phyloP scores from a whole-genome alignment of 2,797 vertebrate species.

The Girardinus metallicus region DNA sequence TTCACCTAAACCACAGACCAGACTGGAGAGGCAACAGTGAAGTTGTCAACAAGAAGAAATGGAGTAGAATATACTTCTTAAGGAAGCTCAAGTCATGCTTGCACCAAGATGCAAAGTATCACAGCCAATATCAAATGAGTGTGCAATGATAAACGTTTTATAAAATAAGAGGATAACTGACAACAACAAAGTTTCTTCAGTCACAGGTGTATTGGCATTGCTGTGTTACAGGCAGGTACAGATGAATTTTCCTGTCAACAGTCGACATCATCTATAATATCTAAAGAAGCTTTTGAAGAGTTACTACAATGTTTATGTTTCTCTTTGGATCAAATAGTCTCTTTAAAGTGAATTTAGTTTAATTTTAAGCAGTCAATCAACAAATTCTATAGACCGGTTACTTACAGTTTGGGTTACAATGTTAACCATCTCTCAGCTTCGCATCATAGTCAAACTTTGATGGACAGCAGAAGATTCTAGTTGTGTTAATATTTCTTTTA shows the following conservation, averaged over 20 bases:
- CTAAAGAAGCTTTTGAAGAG: background rate
- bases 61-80: background rate
- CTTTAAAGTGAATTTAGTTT: background rate
- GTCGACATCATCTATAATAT: background rate
- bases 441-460: background rate
- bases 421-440: background rate
- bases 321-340: background rate
- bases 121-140: background rate
- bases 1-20: background rate
- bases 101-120: background rate
- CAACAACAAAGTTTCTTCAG: background rate
- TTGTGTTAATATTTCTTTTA: background rate
- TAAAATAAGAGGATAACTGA: background rate
- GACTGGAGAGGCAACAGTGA: background rate
- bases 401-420: background rate
- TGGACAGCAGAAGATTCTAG: background rate
- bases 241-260: background rate
- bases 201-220: background rate
- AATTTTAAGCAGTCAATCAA: background rate
- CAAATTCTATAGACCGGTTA: background rate
- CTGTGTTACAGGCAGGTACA: background rate
- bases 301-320: background rate
- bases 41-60: background rate
- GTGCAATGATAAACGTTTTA: background rate
- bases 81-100: background rate